phyloP scores from a whole-genome alignment of 2,113 vertebrate species.

The Hyaena hyaena region DNA sequence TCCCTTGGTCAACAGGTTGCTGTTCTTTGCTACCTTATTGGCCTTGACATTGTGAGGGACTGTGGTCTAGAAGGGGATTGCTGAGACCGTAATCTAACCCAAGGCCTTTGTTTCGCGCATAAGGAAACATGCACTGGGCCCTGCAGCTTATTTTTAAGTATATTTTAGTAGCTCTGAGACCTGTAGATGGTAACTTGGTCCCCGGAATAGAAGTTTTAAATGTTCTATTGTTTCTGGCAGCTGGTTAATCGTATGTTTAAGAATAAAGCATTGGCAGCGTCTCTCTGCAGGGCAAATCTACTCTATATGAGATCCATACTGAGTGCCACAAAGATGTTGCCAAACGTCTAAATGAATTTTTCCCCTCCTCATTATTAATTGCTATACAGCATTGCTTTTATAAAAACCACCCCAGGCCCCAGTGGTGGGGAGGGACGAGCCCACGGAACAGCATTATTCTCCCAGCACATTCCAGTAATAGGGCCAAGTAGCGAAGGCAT shows the following conservation, averaged over 20 bases:
- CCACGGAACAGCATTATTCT: neutral
- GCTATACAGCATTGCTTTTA: constrained; percentile 6
- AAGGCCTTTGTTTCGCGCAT: neutral
- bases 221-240: constrained; percentile 52
- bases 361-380: constrained; percentile 64
- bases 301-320: constrained; percentile 58
- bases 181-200: constrained; percentile 23
- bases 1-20: neutral
- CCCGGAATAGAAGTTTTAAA: constrained; percentile 52
- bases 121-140: neutral
- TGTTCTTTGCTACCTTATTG: constrained; percentile 21
- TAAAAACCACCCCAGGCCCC: constrained; percentile 32
- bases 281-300: constrained; percentile 63
- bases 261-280: constrained; percentile 31
- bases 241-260: constrained; percentile 61
- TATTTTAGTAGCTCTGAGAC: constrained; percentile 34
- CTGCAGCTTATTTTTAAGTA: constrained; percentile 45
- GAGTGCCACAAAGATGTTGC: constrained; percentile 67
- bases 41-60: neutral
- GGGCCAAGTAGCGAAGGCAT: constrained; percentile 37
- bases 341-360: constrained; percentile 71
- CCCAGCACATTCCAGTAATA: constrained; percentile 35
- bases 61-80: neutral
- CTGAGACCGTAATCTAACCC: neutral
- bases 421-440: constrained; percentile 2